Conservation (phyloP, 2,888 invertebrate species). For the Lasioglossum villosulum region DNA sequence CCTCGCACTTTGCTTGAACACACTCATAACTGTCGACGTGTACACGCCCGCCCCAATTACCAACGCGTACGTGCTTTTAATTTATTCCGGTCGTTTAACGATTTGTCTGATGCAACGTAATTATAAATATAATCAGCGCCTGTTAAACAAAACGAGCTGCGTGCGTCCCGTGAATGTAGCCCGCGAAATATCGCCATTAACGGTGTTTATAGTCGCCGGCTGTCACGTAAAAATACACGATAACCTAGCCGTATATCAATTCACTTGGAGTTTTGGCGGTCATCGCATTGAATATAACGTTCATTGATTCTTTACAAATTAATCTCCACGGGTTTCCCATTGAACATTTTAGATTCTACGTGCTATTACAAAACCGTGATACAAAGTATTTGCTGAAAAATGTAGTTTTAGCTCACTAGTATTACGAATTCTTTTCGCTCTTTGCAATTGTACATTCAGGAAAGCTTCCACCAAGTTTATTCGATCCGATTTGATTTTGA, state of each 20-base stretch:
- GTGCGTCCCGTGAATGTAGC: constrained; percentile 17
- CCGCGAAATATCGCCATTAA: constrained; percentile 37
- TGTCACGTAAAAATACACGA: constrained; percentile 26
- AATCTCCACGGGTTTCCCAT: background rate
- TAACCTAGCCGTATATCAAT: background rate
- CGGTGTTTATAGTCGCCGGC: background rate
- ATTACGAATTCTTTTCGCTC: background rate
- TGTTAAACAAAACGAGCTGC: constrained; percentile 50
- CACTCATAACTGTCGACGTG: background rate
- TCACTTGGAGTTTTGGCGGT: background rate
- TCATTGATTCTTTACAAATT: constrained; percentile 14
- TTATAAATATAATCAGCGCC: constrained; percentile 66
- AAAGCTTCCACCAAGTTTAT: background rate
- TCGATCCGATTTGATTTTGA: background rate
- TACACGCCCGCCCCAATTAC: background rate
- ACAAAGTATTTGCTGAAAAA: background rate
- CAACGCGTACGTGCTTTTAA: constrained; percentile 33
- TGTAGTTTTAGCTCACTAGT: background rate
- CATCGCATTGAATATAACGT: background rate
- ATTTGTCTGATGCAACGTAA: constrained; percentile 52
- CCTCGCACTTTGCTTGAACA: constrained; percentile 43
- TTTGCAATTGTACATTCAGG: background rate
- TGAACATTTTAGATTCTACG: background rate
- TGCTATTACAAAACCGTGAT: background rate
- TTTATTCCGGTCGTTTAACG: constrained; percentile 65